Percentiles rank a stretch among this genome's conserved stretches.
phyloP scores from a whole-genome alignment of 2,113 vertebrate genomes.

The Caretta caretta region DNA sequence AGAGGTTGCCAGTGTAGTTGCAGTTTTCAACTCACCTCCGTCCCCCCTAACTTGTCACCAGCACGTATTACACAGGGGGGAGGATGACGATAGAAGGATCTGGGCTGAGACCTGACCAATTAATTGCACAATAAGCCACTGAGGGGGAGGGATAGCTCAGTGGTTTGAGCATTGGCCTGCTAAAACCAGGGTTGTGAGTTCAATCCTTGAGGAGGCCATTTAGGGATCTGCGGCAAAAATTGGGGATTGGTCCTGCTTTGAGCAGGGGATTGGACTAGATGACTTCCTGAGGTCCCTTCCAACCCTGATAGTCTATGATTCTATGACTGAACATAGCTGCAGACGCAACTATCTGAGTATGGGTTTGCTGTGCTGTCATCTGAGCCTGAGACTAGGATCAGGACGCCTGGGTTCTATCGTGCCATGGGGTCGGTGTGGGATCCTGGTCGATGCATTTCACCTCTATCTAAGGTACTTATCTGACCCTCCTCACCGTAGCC shows the following conservation, averaged over 20 bases:
- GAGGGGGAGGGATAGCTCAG: too few species aligned
- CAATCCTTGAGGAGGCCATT: too few species aligned
- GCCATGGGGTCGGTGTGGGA: neutral
- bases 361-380: neutral
- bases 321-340: neutral
- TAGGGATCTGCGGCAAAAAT: too few species aligned
- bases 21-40: neutral
- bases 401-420: neutral
- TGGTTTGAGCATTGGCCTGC: too few species aligned
- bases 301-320: too few species aligned
- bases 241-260: too few species aligned
- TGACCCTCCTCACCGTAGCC: neutral
- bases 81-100: neutral
- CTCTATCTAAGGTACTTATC: neutral
- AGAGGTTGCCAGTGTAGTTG: neutral
- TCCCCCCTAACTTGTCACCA: neutral
- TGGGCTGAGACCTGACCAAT: neutral
- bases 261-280: too few species aligned
- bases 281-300: too few species aligned
- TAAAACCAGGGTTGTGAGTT: too few species aligned
- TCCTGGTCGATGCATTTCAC: neutral
- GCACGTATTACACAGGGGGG: neutral
- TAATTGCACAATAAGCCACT: neutral
- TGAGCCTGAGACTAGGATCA: neutral
- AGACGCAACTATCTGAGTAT: neutral